A percentile compares a stretch with the other conserved stretches of the same genome.
phyloP scores from a whole-genome alignment of 2,888 invertebrate genomes.

The Philonicus albiceps region DNA sequence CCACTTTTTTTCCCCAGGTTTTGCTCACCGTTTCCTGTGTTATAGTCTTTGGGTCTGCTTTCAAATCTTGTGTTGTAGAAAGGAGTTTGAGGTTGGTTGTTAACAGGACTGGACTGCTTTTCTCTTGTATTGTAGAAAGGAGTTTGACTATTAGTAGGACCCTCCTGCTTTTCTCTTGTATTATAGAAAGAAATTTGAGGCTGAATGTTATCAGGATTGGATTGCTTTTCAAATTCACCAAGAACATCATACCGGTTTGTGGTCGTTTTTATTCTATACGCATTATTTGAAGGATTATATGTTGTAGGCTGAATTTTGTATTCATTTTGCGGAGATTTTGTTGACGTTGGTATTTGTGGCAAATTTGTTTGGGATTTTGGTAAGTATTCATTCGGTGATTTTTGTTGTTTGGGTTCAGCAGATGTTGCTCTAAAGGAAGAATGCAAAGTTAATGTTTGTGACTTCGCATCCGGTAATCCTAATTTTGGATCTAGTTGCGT shows the following conservation, averaged over 20 bases:
- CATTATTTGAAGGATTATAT: slow-evolving; percentile 55
- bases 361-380: slow-evolving; percentile 45
- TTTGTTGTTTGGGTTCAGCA: slow-evolving; percentile 50
- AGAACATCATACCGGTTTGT: neutral
- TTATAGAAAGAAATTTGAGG: slow-evolving; percentile 42
- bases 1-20: neutral
- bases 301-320: slow-evolving; percentile 61
- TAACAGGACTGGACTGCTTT: slow-evolving; percentile 1
- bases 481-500: slow-evolving; percentile 49
- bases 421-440: slow-evolving; percentile 58
- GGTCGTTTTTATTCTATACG: neutral
- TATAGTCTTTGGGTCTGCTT: slow-evolving; percentile 37
- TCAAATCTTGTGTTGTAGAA: slow-evolving; percentile 45
- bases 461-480: slow-evolving; percentile 47
- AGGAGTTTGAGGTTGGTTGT: slow-evolving; percentile 9
- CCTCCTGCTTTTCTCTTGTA: slow-evolving; percentile 14
- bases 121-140: slow-evolving; percentile 43
- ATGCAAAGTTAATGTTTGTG: slow-evolving; percentile 58
- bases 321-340: slow-evolving; percentile 54
- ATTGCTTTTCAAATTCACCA: neutral
- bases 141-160: neutral
- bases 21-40: slow-evolving; percentile 13
- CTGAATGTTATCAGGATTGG: neutral
- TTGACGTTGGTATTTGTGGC: slow-evolving; percentile 39
- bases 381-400: slow-evolving; percentile 50